phyloP scores from a whole-genome alignment of 2,797 vertebrate species.

The Cercopithecus petaurista region DNA sequence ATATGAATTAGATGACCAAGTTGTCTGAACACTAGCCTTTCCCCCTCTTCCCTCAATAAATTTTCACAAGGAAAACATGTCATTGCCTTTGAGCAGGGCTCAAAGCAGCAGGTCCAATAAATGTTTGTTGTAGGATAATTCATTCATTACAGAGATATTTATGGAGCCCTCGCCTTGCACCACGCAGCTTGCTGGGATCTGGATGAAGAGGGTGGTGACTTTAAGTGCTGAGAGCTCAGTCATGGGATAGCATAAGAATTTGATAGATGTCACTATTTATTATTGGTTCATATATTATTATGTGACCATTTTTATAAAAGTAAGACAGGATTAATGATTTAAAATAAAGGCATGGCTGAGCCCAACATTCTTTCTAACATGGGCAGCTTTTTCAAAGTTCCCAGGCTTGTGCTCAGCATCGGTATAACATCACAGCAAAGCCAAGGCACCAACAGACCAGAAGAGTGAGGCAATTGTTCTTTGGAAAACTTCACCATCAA shows the following conservation, averaged over 20 bases:
- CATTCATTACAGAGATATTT: background rate
- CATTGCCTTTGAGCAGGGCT: background rate
- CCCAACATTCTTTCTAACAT: background rate
- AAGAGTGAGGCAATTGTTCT: conserved; percentile 39
- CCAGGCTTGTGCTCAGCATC: background rate
- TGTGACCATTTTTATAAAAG: background rate
- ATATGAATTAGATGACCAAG: conserved; percentile 11
- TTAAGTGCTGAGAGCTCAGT: background rate
- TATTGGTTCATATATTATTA: background rate
- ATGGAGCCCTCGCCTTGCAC: accelerated
- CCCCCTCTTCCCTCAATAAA: background rate
- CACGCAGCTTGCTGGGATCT: background rate
- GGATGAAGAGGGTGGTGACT: too few species aligned
- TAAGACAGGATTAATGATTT: background rate
- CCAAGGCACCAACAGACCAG: background rate
- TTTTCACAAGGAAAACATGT: background rate
- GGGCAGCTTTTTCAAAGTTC: background rate
- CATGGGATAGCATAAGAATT: background rate
- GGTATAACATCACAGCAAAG: background rate
- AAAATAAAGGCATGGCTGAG: background rate
- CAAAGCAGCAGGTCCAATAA: background rate
- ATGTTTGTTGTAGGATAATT: background rate
- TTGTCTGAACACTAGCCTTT: background rate
- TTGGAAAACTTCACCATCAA: conserved; percentile 62
- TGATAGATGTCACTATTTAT: background rate